Percentiles rank a stretch among this genome's conserved stretches.
Evolutionary conservation across 2,113 vertebrate species (phyloP).

Genomic region (Austrofundulus limnaeus): DNA sequence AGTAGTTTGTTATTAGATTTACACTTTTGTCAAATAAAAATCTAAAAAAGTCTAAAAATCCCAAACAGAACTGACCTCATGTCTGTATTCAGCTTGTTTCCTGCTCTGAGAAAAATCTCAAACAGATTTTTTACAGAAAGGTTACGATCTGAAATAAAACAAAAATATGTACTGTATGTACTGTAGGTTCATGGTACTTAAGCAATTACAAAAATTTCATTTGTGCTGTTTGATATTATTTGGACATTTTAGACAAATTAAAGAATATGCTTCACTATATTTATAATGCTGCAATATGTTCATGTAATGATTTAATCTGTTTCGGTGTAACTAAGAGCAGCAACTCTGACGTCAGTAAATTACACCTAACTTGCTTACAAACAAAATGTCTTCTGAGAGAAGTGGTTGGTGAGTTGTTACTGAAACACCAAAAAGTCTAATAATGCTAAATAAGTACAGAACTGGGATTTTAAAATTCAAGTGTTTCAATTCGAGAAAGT

Average conservation of each 20-base stretch:
- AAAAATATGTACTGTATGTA: background rate
- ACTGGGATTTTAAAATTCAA: background rate
- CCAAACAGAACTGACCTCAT: no score
- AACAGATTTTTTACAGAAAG: background rate
- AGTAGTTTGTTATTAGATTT: no score
- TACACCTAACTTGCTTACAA: conserved; percentile 45
- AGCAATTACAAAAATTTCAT: conserved; percentile 10
- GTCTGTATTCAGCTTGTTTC: no score
- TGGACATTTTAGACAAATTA: conserved; percentile 34
- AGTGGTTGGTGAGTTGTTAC: conserved; percentile 50
- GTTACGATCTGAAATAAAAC: background rate
- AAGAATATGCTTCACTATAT: conserved; percentile 25
- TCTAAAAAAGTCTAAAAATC: no score
- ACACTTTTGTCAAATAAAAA: no score
- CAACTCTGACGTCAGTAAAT: conserved; percentile 55
- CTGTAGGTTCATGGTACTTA: conserved; percentile 14
- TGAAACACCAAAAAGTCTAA: conserved; percentile 50
- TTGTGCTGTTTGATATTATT: conserved; percentile 23
- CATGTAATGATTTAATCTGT: conserved; percentile 43
- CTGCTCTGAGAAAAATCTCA: no score
- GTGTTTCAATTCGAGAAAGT: no score
- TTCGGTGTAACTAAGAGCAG: conserved; percentile 32
- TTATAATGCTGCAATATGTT: conserved; percentile 32
- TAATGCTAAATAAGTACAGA: conserved; percentile 9
- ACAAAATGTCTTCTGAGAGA: conserved; percentile 46